Evolutionary conservation across 2,113 vertebrate species (phyloP).

Genomic region (Aphyosemion australe): DNA sequence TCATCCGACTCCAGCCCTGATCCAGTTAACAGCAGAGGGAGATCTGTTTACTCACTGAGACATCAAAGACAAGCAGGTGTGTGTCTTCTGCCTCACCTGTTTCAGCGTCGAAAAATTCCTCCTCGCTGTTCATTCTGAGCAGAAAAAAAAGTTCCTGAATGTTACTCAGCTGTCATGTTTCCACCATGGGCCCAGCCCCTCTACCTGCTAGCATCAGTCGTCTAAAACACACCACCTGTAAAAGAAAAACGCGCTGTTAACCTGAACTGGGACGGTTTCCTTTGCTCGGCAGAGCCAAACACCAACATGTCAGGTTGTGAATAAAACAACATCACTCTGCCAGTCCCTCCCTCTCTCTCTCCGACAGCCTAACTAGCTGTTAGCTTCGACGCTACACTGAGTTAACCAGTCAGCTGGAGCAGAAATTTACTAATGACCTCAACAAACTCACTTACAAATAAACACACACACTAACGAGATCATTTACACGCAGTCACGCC

Average conservation of each 20-base stretch:
- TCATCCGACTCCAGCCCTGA: constrained; percentile 95
- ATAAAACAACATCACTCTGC: neutral
- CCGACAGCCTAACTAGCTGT: constrained; percentile 31
- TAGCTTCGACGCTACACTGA: constrained; percentile 32
- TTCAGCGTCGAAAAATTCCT: constrained; percentile 97
- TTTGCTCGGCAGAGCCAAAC: neutral
- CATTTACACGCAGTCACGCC: neutral
- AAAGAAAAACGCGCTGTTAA: neutral
- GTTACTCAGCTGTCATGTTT: constrained; percentile 73
- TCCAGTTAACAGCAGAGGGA: neutral
- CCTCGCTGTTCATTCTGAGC: constrained; percentile 92
- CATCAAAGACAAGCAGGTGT: no score
- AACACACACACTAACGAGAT: neutral
- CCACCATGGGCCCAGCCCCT: constrained; percentile 33
- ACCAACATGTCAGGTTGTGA: neutral
- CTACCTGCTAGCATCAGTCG: constrained; percentile 50
- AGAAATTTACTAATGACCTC: constrained; percentile 2
- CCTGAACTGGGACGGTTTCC: constrained; percentile 13
- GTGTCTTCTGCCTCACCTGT: constrained; percentile 80
- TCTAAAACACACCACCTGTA: constrained; percentile 43
- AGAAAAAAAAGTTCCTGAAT: constrained; percentile 22
- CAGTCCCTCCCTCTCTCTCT: neutral
- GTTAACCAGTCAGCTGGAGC: constrained; percentile 7
- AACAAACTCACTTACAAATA: neutral
- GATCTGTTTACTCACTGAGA: neutral